Evolutionary conservation across 2,888 invertebrate species (phyloP).

Genomic region (Scelioninae gen. 2): DNA sequence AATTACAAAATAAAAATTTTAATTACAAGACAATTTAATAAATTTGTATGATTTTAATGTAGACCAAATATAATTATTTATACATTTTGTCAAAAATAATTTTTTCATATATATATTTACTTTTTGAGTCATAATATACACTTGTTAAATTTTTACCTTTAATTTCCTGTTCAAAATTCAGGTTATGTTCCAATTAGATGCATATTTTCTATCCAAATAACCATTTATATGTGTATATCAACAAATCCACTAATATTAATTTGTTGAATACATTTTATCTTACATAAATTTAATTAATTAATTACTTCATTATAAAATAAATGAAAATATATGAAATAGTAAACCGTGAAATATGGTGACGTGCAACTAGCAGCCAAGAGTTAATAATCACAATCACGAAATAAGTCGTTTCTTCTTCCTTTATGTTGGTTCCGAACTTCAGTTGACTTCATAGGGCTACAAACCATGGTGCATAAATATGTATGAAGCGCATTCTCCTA

Average conservation of each 20-base stretch:
- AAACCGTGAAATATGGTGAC: constrained; percentile 42
- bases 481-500: too few species aligned
- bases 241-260: constrained; percentile 14
- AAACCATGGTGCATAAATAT: too few species aligned
- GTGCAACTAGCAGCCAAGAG: constrained; percentile 31
- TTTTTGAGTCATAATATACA: too few species aligned
- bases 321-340: constrained; percentile 14
- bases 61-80: too few species aligned
- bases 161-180: constrained; percentile 17
- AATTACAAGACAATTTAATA: too few species aligned
- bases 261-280: constrained; percentile 8
- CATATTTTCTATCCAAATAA: constrained; percentile 40
- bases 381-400: constrained; percentile 24
- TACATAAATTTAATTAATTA: neutral
- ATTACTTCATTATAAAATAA: constrained; percentile 37
- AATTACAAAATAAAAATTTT: too few species aligned
- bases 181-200: constrained; percentile 42
- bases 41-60: too few species aligned
- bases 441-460: constrained; percentile 8
- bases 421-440: too few species aligned
- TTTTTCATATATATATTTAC: too few species aligned
- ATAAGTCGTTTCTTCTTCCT: too few species aligned
- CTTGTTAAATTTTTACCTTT: constrained; percentile 21
- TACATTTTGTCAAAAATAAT: too few species aligned
- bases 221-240: constrained; percentile 7